Base-by-base conservation (phyloP, 2,113 vertebrate species). In the Phrynosoma platyrhinos region DNA sequence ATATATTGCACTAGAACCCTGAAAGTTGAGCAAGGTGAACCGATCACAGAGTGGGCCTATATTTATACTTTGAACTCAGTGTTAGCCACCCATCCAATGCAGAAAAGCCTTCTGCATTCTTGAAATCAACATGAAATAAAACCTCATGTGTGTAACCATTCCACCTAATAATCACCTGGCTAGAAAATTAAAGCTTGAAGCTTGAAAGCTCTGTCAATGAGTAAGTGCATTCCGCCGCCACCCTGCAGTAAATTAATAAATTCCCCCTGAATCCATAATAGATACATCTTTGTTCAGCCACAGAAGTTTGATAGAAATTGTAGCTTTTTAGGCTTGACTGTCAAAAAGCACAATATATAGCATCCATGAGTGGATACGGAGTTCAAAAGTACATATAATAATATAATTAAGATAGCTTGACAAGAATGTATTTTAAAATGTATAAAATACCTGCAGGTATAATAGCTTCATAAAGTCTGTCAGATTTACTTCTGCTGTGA, bases 381-480 rank as follows among this genome's bases (percentile, higher is more conserved):
- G 96, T 97, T 97, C 97, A 97, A 96, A 97, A 97, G 97, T 96
- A 97, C 97, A 97, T 97, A 96, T 97, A 97, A 97, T 96, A 96
- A 96, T 94, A 95, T 95, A 97, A 97, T 97, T 97, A 97, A 97
- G 95, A 97, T 95, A 94, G 92, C 95, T 96, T 96, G 97, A 97
- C 96, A 97, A 96, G 96, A 96, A 97, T 95, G 96, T 97, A 96
- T 97, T 97, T 97, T 97, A 96, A 96, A 96, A 78, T 94, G 95
- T 94, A 95, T 96, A 97, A 97, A 97, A 97, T 96, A 97, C 95
- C 96, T 96, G 96, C 95, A 96, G 97, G 96, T 97, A 96, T 97
- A 97, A 97, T 97, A 96, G 97, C 96, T 97, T 96, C 96, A 97
- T 97, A 97, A 97, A 97, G 95, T 94, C 96, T 97, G 96, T 97